phyloP scores from a whole-genome alignment of 2,888 invertebrate genomes.

The Pristionchus exspectatus region DNA sequence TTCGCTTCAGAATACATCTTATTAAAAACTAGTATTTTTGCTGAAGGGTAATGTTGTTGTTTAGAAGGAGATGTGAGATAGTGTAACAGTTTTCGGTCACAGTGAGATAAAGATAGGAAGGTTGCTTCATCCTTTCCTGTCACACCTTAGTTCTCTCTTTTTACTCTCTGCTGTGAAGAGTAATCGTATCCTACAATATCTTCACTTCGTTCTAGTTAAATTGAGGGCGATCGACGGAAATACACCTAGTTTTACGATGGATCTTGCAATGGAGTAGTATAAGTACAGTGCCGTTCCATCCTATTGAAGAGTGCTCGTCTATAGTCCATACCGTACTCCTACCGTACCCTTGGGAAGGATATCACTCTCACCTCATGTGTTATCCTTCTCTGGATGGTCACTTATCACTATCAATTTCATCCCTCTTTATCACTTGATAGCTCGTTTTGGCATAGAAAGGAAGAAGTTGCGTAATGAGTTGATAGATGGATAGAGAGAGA shows the following conservation, averaged over 20 bases:
- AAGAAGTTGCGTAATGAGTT: conserved; percentile 26
- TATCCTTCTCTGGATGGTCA: background rate
- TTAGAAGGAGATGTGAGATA: background rate
- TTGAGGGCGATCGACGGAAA: background rate
- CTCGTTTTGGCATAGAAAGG: conserved; percentile 25
- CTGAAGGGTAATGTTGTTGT: background rate
- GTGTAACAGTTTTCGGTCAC: background rate
- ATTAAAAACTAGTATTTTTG: too few relatives aligned
- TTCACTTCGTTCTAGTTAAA: background rate
- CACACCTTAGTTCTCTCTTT: background rate
- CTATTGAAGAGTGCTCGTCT: background rate
- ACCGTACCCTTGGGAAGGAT: background rate
- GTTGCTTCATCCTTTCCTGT: background rate
- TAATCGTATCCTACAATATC: background rate
- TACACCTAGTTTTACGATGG: background rate
- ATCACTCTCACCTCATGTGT: background rate
- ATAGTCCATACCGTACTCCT: background rate
- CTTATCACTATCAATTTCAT: conserved; percentile 41
- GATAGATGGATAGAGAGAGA: background rate
- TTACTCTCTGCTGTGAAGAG: background rate
- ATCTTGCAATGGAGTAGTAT: conserved; percentile 18
- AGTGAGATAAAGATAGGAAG: background rate
- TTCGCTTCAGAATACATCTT: background rate
- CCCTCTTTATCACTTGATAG: conserved; percentile 7
- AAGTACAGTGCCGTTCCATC: conserved; percentile 9